Evolutionary conservation across 1,140 invertebrate genomes (phyloP).

Genomic region (Pollicipes pollicipes): DNA sequence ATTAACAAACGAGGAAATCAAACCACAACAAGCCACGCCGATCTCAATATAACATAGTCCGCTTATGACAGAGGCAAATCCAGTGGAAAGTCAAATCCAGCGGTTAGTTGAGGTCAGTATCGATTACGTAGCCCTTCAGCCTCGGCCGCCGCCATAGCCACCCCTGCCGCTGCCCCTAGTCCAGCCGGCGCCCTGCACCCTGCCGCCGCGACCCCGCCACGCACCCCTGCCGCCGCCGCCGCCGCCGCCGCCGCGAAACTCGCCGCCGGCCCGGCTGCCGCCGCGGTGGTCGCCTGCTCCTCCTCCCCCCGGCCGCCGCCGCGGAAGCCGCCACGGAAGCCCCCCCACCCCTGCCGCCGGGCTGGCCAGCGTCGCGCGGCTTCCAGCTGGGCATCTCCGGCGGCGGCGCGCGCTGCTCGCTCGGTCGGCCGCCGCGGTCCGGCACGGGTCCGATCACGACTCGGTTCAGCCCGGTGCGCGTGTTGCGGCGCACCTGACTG

Average conservation of each 20-base stretch:
- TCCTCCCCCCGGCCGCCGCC: neutral
- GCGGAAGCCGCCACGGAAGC: neutral
- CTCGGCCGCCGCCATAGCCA: too few species aligned
- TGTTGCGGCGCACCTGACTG: conserved; percentile 56
- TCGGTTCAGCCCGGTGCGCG: conserved; percentile 59
- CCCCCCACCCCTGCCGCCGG: conserved; percentile 10
- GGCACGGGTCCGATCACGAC: conserved; percentile 38
- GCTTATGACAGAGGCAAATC: too few species aligned
- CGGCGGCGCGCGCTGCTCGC: conserved; percentile 72
- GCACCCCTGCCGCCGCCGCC: too few species aligned
- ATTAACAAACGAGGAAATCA: too few species aligned
- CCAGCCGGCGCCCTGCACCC: neutral
- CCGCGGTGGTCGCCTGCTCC: neutral
- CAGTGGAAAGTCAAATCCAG: too few species aligned
- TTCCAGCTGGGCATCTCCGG: conserved; percentile 91
- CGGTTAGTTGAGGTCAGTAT: too few species aligned
- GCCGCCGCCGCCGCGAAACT: neutral
- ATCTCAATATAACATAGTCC: too few species aligned
- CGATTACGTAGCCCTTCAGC: too few species aligned
- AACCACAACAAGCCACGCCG: too few species aligned
- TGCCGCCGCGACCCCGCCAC: too few species aligned
- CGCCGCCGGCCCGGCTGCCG: neutral
- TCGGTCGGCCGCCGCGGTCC: conserved; percentile 69
- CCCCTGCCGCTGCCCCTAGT: neutral
- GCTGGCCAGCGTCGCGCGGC: conserved; percentile 32